Evolutionary conservation across 37 sponge, comb jelly and placozoan species (phyloP).

Genomic region (Ephydatia muelleri): DNA sequence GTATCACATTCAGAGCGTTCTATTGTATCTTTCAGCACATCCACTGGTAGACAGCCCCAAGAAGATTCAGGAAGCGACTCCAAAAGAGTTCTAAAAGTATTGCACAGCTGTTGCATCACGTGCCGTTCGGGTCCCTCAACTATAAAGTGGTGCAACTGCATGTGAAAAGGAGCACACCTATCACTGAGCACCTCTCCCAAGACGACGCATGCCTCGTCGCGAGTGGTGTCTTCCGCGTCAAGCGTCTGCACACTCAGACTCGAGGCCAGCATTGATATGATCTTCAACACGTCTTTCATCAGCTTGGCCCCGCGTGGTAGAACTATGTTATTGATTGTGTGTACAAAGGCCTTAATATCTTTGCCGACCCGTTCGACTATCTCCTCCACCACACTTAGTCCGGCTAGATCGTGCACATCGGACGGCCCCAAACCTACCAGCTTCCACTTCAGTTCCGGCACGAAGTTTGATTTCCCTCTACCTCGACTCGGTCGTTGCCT

Average conservation of each 20-base stretch:
- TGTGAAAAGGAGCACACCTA: slow-evolving; percentile 46
- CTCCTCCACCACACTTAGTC: background rate
- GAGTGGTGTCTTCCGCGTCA: background rate
- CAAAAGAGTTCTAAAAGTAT: slow-evolving; percentile 22
- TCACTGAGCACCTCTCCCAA: slow-evolving; percentile 60
- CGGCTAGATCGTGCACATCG: background rate
- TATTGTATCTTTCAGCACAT: slow-evolving; percentile 10
- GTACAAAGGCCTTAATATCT: background rate
- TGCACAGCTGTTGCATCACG: slow-evolving; percentile 1
- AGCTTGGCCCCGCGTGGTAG: background rate
- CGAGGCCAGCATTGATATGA: background rate
- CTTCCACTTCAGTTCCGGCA: background rate
- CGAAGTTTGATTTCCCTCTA: background rate
- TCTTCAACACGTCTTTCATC: background rate
- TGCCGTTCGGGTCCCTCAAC: background rate
- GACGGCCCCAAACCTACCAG: background rate
- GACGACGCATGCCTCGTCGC: slow-evolving; percentile 22
- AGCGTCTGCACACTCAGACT: background rate
- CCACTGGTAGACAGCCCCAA: slow-evolving; percentile 49
- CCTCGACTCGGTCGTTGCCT: too few species aligned
- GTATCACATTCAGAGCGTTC: background rate
- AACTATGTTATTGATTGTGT: background rate
- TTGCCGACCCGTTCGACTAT: background rate
- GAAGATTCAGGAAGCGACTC: slow-evolving; percentile 9
- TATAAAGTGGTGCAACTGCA: slow-evolving; percentile 5